A percentile compares a stretch with the other conserved stretches of the same genome.
These are phyloP conservation scores for Volucella zonaria DNA, from an alignment of 2,888 invertebrate species.

Conservation along the genomic window DNA sequence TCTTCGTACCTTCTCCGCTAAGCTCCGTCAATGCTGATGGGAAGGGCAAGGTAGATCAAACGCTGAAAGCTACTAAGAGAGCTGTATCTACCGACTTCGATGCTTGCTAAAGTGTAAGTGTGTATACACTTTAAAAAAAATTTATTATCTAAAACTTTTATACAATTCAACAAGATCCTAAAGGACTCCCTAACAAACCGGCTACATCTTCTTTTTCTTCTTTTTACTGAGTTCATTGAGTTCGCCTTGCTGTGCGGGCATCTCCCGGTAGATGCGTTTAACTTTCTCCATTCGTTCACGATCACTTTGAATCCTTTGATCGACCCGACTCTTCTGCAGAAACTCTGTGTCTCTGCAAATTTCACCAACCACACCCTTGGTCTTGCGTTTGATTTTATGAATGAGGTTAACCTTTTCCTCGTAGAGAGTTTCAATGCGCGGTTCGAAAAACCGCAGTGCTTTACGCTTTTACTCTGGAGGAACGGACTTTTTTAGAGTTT, in stretches of 20 bases:
- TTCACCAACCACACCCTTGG: constrained; percentile 96
- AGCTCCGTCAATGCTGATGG: too few species aligned
- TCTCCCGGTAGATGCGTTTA: constrained; percentile 91
- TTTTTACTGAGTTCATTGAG: constrained; percentile 86
- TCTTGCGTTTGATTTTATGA: constrained; percentile 92
- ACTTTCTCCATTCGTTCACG: constrained; percentile 91
- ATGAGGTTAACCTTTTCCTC: constrained; percentile 86
- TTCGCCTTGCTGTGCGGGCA: constrained; percentile 92
- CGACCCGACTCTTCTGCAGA: constrained; percentile 91
- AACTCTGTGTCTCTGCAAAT: constrained; percentile 94
- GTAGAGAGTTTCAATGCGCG: constrained; percentile 92
- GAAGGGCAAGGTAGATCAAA: too few species aligned
- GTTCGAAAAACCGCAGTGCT: constrained; percentile 92
- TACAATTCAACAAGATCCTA: constrained; percentile 24
- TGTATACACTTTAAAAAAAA: too few species aligned
- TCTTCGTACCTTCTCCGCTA: too few species aligned
- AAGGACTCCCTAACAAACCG: not conserved
- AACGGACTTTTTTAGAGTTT: constrained; percentile 82
- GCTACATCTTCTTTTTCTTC: constrained; percentile 79
- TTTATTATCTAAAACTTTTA: too few species aligned
- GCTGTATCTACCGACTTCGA: too few species aligned
- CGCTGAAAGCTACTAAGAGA: too few species aligned
- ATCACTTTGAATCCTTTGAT: constrained; percentile 90
- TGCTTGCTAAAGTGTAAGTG: too few species aligned
- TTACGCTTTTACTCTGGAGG: constrained; percentile 88